A percentile compares a stretch with the other conserved stretches of the same genome.
These are phyloP conservation scores for Alloscopus bannaensis DNA, from an alignment of 2,888 invertebrate genomes.

Conservation along the genomic window DNA sequence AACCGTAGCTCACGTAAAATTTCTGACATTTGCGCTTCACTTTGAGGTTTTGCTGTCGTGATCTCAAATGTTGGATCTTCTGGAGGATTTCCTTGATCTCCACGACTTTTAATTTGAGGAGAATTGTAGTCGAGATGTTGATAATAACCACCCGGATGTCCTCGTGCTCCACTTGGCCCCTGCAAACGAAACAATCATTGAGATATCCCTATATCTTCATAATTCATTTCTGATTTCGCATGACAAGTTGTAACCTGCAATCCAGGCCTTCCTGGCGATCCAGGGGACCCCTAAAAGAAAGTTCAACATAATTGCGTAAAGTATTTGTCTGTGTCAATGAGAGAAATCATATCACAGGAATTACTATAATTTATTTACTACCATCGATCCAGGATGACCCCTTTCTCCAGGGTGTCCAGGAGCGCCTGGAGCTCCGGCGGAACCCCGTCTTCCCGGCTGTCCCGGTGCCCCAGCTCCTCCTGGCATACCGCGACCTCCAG, in stretches of 20 bases:
- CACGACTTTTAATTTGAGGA: slow-evolving; percentile 13
- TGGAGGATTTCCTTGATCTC: slow-evolving; percentile 47
- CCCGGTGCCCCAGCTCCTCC: slow-evolving; percentile 49
- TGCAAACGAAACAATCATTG: too few species aligned
- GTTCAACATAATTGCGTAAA: too few species aligned
- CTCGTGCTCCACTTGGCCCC: slow-evolving; percentile 44
- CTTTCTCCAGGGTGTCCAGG: slow-evolving; percentile 11
- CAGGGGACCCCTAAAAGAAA: background rate
- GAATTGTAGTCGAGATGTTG: background rate
- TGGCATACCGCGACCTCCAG: slow-evolving; percentile 18
- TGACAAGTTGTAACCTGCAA: slow-evolving; percentile 20
- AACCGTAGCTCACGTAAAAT: slow-evolving; percentile 55
- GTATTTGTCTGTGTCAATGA: too few species aligned
- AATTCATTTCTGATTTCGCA: too few species aligned
- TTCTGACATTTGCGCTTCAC: slow-evolving; percentile 39
- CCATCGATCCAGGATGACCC: background rate
- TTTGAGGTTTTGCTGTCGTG: slow-evolving; percentile 7
- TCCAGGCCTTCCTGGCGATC: slow-evolving; percentile 7
- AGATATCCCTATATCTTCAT: background rate
- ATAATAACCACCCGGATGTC: slow-evolving; percentile 19
- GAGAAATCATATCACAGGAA: too few species aligned
- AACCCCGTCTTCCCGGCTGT: slow-evolving; percentile 16
- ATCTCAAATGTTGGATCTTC: background rate
- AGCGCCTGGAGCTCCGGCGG: slow-evolving; percentile 6
- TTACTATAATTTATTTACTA: too few species aligned